Evolutionary conservation across 1,140 invertebrate species (phyloP).

Genomic region (Nasonia giraulti): DNA sequence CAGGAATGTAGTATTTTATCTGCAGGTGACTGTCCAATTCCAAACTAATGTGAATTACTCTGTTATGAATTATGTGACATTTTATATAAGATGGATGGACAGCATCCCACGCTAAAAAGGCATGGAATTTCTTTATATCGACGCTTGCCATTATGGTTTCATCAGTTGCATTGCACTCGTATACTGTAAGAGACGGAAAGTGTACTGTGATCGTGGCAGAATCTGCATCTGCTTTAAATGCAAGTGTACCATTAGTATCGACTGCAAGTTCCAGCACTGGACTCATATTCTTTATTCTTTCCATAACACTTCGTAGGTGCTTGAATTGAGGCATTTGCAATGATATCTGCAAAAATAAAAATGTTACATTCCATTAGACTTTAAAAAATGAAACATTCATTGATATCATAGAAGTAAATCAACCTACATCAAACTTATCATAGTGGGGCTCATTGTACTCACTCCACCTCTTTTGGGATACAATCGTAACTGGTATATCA

Average conservation of each 20-base stretch:
- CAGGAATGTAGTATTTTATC: conserved; percentile 79
- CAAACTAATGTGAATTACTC: conserved; percentile 76
- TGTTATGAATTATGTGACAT: conserved; percentile 76
- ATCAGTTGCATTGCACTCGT: conserved; percentile 52
- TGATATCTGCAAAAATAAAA: conserved; percentile 78
- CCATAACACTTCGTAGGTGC: conserved; percentile 83
- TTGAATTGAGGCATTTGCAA: conserved; percentile 86
- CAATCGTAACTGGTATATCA: conserved; percentile 87
- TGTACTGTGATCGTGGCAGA: conserved; percentile 85
- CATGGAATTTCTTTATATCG: conserved; percentile 76
- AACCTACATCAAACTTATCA: conserved; percentile 82
- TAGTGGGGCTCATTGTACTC: conserved; percentile 84
- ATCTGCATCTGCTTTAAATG: conserved; percentile 84
- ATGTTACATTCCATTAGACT: conserved; percentile 5
- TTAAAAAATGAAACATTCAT: not conserved
- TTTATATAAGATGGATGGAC: conserved; percentile 76
- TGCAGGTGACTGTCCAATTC: conserved; percentile 76
- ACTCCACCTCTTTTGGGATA: conserved; percentile 85
- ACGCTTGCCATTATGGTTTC: conserved; percentile 71
- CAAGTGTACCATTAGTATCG: conserved; percentile 81
- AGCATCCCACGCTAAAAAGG: conserved; percentile 77
- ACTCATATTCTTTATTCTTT: conserved; percentile 86
- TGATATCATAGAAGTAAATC: not conserved
- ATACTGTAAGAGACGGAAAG: conserved; percentile 80
- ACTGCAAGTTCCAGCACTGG: conserved; percentile 81